Evolutionary conservation across 1,140 invertebrate species (phyloP).

Genomic region (Ips typographus): DNA sequence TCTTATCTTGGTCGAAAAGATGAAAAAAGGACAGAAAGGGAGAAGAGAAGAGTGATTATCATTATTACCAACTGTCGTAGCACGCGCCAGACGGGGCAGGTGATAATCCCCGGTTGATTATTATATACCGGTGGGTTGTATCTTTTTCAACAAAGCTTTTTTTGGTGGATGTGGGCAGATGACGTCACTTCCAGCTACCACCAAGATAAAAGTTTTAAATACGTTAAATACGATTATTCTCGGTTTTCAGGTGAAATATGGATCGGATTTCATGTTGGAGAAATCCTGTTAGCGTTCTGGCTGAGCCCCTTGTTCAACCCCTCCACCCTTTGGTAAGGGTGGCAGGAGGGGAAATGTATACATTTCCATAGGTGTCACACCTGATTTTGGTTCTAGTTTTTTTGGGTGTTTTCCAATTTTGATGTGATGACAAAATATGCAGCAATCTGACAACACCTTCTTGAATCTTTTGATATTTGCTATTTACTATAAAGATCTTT

Average conservation of each 20-base stretch:
- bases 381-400: not conserved
- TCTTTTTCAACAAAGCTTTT: too few species aligned
- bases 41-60: slow-evolving; percentile 1
- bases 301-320: slow-evolving; percentile 4
- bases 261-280: slow-evolving; percentile 23
- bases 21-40: slow-evolving; percentile 1
- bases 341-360: slow-evolving; percentile 33
- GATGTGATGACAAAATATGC: not conserved
- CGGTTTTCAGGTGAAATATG: slow-evolving; percentile 23
- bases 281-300: slow-evolving; percentile 34
- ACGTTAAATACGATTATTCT: slow-evolving; percentile 26
- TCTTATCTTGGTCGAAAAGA: slow-evolving; percentile 12
- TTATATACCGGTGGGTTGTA: not conserved
- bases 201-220: not conserved
- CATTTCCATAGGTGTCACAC: slow-evolving; percentile 14
- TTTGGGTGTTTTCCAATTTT: not conserved
- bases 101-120: slow-evolving; percentile 21
- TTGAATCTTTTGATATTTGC: too few species aligned
- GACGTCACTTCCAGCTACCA: too few species aligned
- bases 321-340: not conserved
- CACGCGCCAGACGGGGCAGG: slow-evolving; percentile 26
- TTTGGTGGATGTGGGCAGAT: too few species aligned
- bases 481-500: too few species aligned
- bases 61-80: slow-evolving; percentile 23
- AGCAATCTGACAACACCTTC: too few species aligned